A percentile compares a stretch with the other conserved stretches of the same genome.
Conservation (phyloP, 2,888 invertebrate species). For the Diplolepis rosae region DNA sequence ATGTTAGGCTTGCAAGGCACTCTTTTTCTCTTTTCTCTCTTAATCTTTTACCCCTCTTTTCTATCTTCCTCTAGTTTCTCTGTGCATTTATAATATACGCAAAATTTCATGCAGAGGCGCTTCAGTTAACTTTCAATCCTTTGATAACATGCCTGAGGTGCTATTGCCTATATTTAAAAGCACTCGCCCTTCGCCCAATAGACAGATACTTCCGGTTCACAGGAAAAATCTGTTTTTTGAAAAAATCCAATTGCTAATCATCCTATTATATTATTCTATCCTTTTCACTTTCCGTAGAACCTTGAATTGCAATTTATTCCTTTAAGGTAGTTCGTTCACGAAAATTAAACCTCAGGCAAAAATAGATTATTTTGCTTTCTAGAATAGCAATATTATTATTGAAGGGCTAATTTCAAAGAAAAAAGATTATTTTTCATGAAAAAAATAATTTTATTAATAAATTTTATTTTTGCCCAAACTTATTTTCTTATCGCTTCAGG, state of each 20-base stretch:
- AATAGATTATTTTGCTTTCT: too few species aligned
- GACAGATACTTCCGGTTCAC: constrained; percentile 55
- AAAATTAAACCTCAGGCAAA: too few species aligned
- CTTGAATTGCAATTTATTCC: too few species aligned
- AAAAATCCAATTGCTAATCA: constrained; percentile 5
- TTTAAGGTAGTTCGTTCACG: too few species aligned
- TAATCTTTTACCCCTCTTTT: constrained; percentile 52
- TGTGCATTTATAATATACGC: constrained; percentile 70
- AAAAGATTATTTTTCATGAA: too few species aligned
- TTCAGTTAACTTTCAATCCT: constrained; percentile 64
- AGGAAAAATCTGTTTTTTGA: constrained; percentile 21
- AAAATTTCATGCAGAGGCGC: constrained; percentile 71
- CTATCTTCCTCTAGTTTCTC: constrained; percentile 44
- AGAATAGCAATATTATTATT: too few species aligned
- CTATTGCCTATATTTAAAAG: constrained; percentile 61
- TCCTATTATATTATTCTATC: constrained; percentile 1
- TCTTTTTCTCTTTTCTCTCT: constrained; percentile 39
- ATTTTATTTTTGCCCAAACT: too few species aligned
- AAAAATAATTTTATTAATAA: too few species aligned
- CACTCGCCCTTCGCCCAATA: constrained; percentile 51
- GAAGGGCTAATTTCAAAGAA: too few species aligned
- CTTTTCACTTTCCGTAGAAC: background rate
- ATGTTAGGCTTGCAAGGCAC: constrained; percentile 51
- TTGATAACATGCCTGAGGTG: constrained; percentile 63
- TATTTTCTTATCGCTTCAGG: too few species aligned